Evolutionary conservation across 2,113 vertebrate genomes (phyloP).

Genomic region (Pongo pygmaeus): DNA sequence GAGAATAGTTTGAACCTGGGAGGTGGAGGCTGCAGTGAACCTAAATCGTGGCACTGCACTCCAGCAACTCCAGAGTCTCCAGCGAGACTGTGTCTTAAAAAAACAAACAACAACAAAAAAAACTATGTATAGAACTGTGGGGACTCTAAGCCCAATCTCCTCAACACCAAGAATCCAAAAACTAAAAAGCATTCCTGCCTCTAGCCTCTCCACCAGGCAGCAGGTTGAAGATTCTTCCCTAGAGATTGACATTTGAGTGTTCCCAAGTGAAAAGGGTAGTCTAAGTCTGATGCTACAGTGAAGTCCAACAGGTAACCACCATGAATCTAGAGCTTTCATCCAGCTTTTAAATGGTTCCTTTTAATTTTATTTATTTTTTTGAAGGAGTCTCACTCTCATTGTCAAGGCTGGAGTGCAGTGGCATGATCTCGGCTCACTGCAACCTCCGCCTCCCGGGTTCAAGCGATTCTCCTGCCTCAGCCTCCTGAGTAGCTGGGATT

Average conservation of each 20-base stretch:
- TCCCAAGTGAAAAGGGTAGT: neutral
- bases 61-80: too few relatives aligned
- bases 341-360: neutral
- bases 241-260: slow-evolving; percentile 1
- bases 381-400: too few relatives aligned
- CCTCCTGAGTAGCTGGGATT: too few relatives aligned
- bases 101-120: neutral
- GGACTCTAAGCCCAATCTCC: neutral
- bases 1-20: too few relatives aligned
- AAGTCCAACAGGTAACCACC: neutral
- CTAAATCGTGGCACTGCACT: too few relatives aligned
- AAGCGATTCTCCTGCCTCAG: too few relatives aligned
- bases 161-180: neutral
- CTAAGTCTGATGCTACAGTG: neutral
- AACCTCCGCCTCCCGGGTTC: too few relatives aligned
- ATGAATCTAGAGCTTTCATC: neutral
- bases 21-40: too few relatives aligned
- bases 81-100: too few relatives aligned
- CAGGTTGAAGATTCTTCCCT: neutral
- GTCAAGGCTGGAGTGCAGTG: too few relatives aligned
- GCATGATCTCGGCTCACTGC: too few relatives aligned
- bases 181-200: slow-evolving; percentile 3
- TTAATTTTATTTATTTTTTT: too few relatives aligned
- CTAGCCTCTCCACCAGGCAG: neutral
- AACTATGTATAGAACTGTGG: neutral